phyloP scores from a whole-genome alignment of 2,113 vertebrate genomes.

The Oenanthe oenanthe region DNA sequence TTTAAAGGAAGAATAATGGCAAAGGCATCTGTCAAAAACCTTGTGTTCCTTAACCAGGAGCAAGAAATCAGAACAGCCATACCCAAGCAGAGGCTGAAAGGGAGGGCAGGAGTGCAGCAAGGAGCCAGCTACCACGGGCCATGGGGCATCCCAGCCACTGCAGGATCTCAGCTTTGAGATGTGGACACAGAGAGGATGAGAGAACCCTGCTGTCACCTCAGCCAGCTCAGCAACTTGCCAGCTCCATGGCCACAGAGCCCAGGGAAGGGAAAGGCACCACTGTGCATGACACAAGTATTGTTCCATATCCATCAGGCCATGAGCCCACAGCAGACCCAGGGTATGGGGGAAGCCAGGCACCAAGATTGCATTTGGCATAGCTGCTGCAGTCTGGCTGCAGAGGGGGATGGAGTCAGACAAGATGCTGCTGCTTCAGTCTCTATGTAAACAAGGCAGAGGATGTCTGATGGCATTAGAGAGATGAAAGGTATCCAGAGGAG shows the following conservation, averaged over 20 bases:
- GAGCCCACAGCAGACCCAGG: background rate
- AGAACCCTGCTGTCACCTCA: fast-evolving
- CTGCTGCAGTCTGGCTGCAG: background rate
- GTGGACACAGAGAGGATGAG: background rate
- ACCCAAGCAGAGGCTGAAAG: background rate
- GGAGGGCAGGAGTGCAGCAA: background rate
- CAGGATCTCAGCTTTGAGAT: fast-evolving
- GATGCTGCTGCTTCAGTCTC: background rate
- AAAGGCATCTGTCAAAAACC: conserved; percentile 59
- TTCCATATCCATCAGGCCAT: fast-evolving
- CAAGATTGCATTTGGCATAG: fast-evolving
- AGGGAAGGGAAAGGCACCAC: background rate
- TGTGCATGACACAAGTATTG: fast-evolving
- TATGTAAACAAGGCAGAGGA: background rate
- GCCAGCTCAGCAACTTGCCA: background rate
- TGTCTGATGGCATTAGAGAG: background rate
- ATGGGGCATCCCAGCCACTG: fast-evolving
- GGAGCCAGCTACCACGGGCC: background rate
- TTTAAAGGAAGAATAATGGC: conserved; percentile 53
- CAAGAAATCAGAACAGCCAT: conserved; percentile 42
- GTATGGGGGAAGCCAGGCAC: fast-evolving
- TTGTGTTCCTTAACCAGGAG: background rate
- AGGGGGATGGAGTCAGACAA: background rate
- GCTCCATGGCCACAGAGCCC: fast-evolving
- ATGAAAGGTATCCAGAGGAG: background rate